Evolutionary conservation across 2,113 vertebrate species (phyloP).

Genomic region (Nicator chloris): DNA sequence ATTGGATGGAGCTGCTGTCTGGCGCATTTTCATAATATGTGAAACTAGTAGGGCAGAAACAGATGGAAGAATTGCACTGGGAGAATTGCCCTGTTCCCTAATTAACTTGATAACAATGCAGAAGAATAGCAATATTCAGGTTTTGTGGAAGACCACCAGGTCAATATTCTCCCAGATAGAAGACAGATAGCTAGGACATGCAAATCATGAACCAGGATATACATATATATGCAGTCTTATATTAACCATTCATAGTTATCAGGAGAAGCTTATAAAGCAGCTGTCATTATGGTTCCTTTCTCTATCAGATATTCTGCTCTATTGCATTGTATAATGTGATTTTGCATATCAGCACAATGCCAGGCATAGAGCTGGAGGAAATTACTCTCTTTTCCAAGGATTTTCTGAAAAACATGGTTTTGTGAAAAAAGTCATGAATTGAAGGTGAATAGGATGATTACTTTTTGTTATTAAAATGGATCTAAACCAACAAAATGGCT

Average conservation of each 20-base stretch:
- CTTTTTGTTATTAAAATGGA: neutral
- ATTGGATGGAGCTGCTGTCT: slow-evolving; percentile 63
- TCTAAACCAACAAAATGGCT: neutral
- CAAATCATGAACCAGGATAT: neutral
- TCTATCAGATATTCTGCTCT: neutral
- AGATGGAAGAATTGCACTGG: slow-evolving; percentile 65
- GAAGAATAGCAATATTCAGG: slow-evolving; percentile 54
- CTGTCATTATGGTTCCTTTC: neutral
- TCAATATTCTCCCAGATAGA: neutral
- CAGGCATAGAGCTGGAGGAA: neutral
- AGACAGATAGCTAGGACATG: neutral
- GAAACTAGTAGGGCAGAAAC: slow-evolving; percentile 70
- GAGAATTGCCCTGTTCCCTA: slow-evolving; percentile 63
- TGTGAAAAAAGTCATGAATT: neutral
- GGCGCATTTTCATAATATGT: slow-evolving; percentile 51
- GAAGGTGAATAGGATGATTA: neutral
- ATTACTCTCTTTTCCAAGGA: neutral
- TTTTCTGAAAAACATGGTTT: neutral
- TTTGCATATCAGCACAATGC: neutral
- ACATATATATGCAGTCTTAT: neutral
- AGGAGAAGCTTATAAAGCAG: neutral
- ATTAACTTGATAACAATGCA: slow-evolving; percentile 61
- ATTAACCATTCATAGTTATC: neutral
- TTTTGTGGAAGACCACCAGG: neutral
- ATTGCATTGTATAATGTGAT: neutral